Base-by-base conservation (phyloP, 2,113 vertebrate species). In the Glareola pratincola region DNA sequence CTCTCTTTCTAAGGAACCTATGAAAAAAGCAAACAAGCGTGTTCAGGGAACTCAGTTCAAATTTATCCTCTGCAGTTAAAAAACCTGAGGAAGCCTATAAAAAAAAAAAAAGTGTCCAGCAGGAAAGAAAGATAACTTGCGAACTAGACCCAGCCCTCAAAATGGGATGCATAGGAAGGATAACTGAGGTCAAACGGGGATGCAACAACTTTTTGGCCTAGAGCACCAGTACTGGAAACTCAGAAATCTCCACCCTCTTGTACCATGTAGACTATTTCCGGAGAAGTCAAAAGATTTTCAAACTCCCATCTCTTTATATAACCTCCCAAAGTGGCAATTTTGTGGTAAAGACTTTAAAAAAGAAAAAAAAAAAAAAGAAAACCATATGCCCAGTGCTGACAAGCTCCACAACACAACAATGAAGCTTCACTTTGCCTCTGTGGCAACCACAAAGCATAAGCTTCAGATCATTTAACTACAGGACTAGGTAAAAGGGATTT, bases 1-100 rank as follows among this genome's bases (percentile, higher is more conserved):
- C 99, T 99, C 98, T 97, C 98, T 98, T 99, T 98, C 98, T 98
- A 99, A 98, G 98, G 98, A 98, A 98, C 98, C 99, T 99, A 92
- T 0, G 53, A 69, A 32, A 71, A 88, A 91, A 81, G 63, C 47
- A 82, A 90, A n/a, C 9, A 87, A 74, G 60, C 0, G 60, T 2
- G 74, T 34, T 89, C 43, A 91, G 47, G 32, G 54, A 62, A 12
- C 22, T 39, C 26, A 0, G 56, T 18, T 36, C 23, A 34, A 27
- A 29, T 8, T 57, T 50, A 14, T 5, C 7, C 32, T 45, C 71
- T 13, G 77, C 3, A 6, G 45, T 39, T 39, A 5, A 17, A 81
- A 48, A 37, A 13, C 60, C 21, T 23, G 8, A 26, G 32, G 50
- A 60, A 54, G 20, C 10, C 17, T 30, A 30, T 23, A 43, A 57